phyloP scores from a whole-genome alignment of 2,797 vertebrate genomes.

The Centropyge bicolor region DNA sequence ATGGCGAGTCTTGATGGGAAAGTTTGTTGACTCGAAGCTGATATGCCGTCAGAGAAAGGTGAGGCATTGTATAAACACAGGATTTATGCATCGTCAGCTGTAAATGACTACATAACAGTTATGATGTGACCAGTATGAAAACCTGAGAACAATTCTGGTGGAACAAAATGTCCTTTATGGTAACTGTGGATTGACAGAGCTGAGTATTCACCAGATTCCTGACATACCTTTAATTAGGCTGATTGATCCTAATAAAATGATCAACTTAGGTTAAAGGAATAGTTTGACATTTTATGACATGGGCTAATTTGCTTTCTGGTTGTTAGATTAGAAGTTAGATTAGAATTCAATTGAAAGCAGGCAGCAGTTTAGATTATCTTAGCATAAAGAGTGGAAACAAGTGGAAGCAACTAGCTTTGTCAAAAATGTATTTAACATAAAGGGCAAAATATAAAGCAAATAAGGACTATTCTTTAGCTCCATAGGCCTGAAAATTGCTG shows the following conservation, averaged over 20 bases:
- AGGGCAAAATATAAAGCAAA: no score
- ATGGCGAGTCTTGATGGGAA: conserved; percentile 20
- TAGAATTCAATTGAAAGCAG: no score
- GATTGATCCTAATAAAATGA: not conserved
- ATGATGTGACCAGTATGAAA: not conserved
- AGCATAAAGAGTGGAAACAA: no score
- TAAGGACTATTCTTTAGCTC: no score
- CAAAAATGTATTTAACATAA: no score
- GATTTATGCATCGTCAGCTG: not conserved
- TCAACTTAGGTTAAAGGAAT: not conserved
- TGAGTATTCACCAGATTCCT: not conserved
- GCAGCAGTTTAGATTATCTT: no score
- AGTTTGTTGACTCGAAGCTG: conserved; percentile 27
- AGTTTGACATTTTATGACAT: not conserved
- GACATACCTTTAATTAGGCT: not conserved
- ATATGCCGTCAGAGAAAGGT: conserved; percentile 20
- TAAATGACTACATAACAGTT: conserved; percentile 3
- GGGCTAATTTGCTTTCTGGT: not conserved
- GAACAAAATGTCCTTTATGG: not conserved
- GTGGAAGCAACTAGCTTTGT: no score
- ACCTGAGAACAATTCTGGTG: not conserved
- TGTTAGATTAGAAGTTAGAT: not conserved
- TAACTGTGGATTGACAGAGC: not conserved
- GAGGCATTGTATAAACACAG: conserved; percentile 39
- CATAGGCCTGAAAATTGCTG: no score